Evolutionary conservation across 1,140 invertebrate genomes (phyloP).

Genomic region (Carposina sasakii): DNA sequence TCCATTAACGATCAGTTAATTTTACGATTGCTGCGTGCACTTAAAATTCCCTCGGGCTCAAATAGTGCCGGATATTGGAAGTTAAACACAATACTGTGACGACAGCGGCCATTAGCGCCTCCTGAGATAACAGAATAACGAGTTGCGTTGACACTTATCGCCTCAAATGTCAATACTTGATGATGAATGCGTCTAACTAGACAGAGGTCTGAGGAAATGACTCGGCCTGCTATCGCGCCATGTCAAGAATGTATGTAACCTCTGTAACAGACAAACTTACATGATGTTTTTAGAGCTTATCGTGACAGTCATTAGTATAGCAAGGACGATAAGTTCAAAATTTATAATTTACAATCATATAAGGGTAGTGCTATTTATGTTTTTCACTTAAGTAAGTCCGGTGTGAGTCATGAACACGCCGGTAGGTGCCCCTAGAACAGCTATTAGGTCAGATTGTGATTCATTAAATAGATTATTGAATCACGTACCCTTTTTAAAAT

Average conservation of each 20-base stretch:
- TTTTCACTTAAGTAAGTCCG: constrained; percentile 43
- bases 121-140: constrained; percentile 36
- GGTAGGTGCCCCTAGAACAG: too few species aligned
- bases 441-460: too few species aligned
- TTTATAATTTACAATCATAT: too few species aligned
- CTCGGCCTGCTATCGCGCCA: not conserved
- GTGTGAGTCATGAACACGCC: constrained; percentile 39
- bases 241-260: too few species aligned
- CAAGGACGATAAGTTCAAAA: too few species aligned
- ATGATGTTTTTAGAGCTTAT: too few species aligned
- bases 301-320: too few species aligned
- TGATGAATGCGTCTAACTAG: constrained; percentile 23
- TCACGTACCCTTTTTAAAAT: too few species aligned
- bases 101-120: constrained; percentile 47
- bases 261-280: too few species aligned
- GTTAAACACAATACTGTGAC: constrained; percentile 36
- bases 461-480: too few species aligned
- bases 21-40: constrained; percentile 53
- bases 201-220: constrained; percentile 8
- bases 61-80: constrained; percentile 55
- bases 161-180: constrained; percentile 23
- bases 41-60: constrained; percentile 57
- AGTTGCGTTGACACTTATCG: constrained; percentile 27
- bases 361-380: constrained; percentile 30
- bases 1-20: constrained; percentile 55